Evolutionary conservation across 2,888 invertebrate species (phyloP).

Genomic region (Entomobrya proxima): DNA sequence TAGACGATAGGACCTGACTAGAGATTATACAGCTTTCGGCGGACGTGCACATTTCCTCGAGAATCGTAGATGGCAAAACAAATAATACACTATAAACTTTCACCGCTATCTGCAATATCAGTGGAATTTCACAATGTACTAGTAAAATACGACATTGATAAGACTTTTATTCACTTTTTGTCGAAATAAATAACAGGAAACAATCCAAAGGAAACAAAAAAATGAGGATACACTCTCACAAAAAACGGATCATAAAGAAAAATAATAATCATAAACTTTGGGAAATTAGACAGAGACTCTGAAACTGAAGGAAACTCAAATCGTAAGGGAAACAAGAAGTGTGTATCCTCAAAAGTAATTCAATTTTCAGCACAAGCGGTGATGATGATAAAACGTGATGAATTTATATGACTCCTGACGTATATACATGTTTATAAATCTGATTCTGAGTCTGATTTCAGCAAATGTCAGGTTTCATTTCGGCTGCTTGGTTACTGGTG

Average conservation of each 20-base stretch:
- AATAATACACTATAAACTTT: too few relatives aligned
- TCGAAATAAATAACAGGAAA: too few relatives aligned
- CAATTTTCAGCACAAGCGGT: slow-evolving; percentile 14
- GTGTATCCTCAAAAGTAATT: slow-evolving; percentile 40
- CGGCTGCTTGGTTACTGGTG: slow-evolving; percentile 25
- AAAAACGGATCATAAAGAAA: neutral
- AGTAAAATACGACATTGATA: too few relatives aligned
- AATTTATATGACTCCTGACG: slow-evolving; percentile 51
- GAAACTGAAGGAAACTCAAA: neutral
- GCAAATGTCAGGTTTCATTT: slow-evolving; percentile 61
- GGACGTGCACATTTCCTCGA: too few relatives aligned
- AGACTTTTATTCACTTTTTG: too few relatives aligned
- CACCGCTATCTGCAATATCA: too few relatives aligned
- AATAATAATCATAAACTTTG: neutral
- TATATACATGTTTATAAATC: slow-evolving; percentile 53
- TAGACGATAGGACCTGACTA: too few relatives aligned
- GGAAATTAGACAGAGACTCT: neutral
- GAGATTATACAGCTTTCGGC: too few relatives aligned
- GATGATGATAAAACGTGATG: slow-evolving; percentile 52
- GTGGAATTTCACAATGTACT: too few relatives aligned
- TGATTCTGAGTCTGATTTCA: slow-evolving; percentile 42
- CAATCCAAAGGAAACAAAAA: neutral
- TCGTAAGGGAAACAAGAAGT: slow-evolving; percentile 6
- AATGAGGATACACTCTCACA: neutral
- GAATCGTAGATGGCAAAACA: too few relatives aligned